These are phyloP conservation scores for Drosophila saltans DNA, from an alignment of 1,140 invertebrate species.

Conservation along the genomic window DNA sequence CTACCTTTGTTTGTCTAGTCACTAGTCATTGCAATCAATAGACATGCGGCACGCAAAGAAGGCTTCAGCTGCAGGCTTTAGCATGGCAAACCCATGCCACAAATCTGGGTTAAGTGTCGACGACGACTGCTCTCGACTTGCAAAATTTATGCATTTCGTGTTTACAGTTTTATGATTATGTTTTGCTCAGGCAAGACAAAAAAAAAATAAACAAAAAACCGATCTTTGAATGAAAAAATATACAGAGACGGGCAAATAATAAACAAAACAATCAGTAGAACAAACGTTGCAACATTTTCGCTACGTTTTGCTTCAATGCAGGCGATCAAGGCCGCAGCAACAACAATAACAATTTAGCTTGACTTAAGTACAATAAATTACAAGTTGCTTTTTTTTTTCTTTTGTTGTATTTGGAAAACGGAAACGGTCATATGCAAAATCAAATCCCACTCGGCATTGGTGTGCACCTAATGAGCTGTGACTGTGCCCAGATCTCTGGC, in stretches of 20 bases:
- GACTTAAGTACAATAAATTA: conserved; percentile 66
- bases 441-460: conserved; percentile 30
- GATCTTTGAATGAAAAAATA: conserved; percentile 10
- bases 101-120: conserved; percentile 68
- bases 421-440: conserved; percentile 63
- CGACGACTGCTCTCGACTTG: conserved; percentile 48
- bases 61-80: background rate
- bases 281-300: conserved; percentile 73
- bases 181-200: conserved; percentile 48
- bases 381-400: conserved; percentile 20
- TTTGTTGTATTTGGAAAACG: conserved; percentile 28
- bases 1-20: conserved; percentile 52
- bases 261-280: conserved; percentile 76
- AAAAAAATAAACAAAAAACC: conserved; percentile 2
- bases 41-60: conserved; percentile 53
- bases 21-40: conserved; percentile 56
- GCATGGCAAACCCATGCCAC: conserved; percentile 29
- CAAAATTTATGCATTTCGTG: conserved; percentile 76
- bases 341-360: background rate
- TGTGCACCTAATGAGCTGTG: conserved; percentile 18
- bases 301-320: conserved; percentile 32
- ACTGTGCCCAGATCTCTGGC: conserved; percentile 29
- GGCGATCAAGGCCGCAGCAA: conserved; percentile 60
- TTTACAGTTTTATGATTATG: conserved; percentile 77
- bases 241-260: conserved; percentile 32